phyloP scores from a whole-genome alignment of 2,797 vertebrate species.

The Gymnothorax reevesii region DNA sequence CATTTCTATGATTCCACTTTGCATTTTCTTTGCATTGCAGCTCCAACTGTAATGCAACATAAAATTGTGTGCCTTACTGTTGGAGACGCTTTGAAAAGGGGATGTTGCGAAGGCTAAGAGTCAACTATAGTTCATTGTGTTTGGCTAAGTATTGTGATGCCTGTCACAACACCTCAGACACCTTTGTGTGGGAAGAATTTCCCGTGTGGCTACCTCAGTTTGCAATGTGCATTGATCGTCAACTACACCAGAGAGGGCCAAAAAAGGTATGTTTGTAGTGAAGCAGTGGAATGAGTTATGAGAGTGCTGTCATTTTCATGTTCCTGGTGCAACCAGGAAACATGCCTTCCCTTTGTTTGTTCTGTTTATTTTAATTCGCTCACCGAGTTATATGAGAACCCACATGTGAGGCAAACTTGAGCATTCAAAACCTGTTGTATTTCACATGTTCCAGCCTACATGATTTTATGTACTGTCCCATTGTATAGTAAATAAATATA shows the following conservation, averaged over 20 bases:
- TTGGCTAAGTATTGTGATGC: neutral
- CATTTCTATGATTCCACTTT: too few relatives aligned
- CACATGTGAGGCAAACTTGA: neutral
- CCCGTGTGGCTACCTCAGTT: neutral
- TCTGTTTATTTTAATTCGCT: neutral
- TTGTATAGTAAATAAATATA: too few relatives aligned
- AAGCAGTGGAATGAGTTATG: neutral
- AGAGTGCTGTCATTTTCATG: neutral
- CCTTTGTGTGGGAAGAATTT: constrained; percentile 2
- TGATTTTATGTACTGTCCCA: neutral
- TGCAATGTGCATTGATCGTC: neutral
- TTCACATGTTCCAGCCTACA: neutral
- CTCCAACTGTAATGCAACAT: neutral
- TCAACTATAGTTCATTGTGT: neutral
- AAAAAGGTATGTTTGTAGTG: neutral
- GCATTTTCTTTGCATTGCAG: neutral
- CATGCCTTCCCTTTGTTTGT: neutral
- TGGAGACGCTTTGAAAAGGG: neutral
- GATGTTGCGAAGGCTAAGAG: neutral
- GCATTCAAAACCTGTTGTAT: neutral
- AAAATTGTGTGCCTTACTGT: neutral
- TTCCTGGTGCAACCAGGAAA: neutral
- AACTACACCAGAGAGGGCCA: neutral
- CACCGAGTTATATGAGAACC: neutral
- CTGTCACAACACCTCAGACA: neutral